Percentiles rank a stretch among this genome's conserved stretches.
These are phyloP conservation scores for Cinclus mexicanus DNA, from an alignment of 2,113 vertebrate genomes.

Conservation along the genomic window DNA sequence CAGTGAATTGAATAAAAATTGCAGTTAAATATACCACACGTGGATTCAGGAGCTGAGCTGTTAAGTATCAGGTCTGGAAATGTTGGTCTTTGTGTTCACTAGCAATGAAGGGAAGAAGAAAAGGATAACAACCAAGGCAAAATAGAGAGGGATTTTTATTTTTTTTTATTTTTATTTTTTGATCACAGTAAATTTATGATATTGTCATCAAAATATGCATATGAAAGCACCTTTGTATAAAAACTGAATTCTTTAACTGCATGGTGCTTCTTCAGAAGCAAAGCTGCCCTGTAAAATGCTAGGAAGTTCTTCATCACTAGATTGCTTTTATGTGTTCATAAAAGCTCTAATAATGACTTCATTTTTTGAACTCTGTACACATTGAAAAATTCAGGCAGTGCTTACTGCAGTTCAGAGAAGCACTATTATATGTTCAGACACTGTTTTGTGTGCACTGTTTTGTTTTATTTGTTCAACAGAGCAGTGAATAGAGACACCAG, in stretches of 20 bases:
- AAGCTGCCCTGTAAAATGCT: not conserved
- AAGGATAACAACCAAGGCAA: not conserved
- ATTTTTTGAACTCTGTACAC: not conserved
- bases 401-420: not conserved
- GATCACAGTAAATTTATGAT: not conserved
- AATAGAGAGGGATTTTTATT: not conserved
- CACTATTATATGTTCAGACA: not conserved
- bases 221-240: not conserved
- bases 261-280: not conserved
- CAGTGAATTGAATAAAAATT: conserved; percentile 45
- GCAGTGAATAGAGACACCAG: not conserved
- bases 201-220: not conserved
- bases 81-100: not conserved
- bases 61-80: conserved; percentile 24
- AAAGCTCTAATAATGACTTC: conserved; percentile 1
- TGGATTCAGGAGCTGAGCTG: not conserved
- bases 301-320: not conserved
- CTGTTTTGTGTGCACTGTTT: not conserved
- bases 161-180: not conserved
- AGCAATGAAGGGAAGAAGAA: not conserved
- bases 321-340: conserved; percentile 23
- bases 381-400: not conserved
- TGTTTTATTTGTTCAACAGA: not conserved
- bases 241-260: not conserved
- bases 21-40: conserved; percentile 13